Evolutionary conservation across 2,888 invertebrate genomes (phyloP), one percentile per base, ranked within the genome.

Genomic region (Fragum fragum): DNA sequence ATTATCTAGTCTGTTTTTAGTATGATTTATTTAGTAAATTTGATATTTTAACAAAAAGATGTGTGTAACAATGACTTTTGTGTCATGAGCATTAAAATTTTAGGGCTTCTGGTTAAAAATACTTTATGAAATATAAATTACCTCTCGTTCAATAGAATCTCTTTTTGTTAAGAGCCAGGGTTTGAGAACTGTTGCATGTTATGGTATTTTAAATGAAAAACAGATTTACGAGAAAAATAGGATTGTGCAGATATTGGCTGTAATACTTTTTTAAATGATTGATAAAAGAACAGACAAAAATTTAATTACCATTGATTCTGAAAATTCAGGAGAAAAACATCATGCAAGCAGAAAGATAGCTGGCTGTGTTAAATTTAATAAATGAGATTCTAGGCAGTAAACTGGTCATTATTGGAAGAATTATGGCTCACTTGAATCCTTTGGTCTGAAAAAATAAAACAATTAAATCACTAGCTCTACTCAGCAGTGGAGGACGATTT

Each of bases 351-450:
- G 26, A 57, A 57, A 57, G 57, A 57, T n/a, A 3, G 23, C 11
- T 57, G 57, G 57, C 57, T 57, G 57, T 23, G 23, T 57, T 23
- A 21, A 26, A 26, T 57, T 57, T 57, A 21, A 57, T 57, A 57
- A 57, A 57, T 57, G 23, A 57, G 57, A 57, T 57, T 57, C 23
- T 57, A 26, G 23, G 26, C 26, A 11, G n/a, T 57, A 57, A 57
- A 57, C 21, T 57, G 57, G 57, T 57, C 21, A 21, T 57, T 57
- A 57, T 6, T 57, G 14, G 57, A 57, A 23, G 23, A 57, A 47
- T 18, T 47, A 47, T 47, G 14, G 14, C 47, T 47, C 47, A 9
- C n/a, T 14, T n/a, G 18, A 18, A 18, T 47, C 47, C 47, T 47
- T 47, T 47, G 47, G 47, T 47, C 47, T 47, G 7, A 16, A n/a